Evolutionary conservation across 2,797 vertebrate species (phyloP).

Genomic region (Danionella dracula): DNA sequence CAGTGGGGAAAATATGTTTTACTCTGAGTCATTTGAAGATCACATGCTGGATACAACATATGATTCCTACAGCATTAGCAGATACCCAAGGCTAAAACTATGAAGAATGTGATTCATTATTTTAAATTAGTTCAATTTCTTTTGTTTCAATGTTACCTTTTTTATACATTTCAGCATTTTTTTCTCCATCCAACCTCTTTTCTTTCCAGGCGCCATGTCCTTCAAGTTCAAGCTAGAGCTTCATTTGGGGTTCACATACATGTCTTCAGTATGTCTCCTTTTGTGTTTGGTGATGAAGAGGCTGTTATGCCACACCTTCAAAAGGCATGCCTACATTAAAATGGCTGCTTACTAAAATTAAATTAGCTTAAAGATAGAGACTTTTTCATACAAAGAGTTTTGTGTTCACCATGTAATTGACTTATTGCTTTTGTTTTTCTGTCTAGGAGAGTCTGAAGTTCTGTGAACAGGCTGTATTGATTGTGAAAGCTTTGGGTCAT

Average conservation of each 20-base stretch:
- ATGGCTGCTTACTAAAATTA: not conserved
- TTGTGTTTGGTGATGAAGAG: slow-evolving; percentile 84
- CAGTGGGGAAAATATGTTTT: slow-evolving; percentile 1
- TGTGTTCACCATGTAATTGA: not conserved
- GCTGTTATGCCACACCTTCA: slow-evolving; percentile 72
- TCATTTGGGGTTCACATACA: slow-evolving; percentile 74
- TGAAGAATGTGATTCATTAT: too few relatives aligned
- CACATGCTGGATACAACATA: not conserved
- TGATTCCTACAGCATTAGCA: not conserved
- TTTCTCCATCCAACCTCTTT: too few relatives aligned
- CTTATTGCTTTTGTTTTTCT: not conserved
- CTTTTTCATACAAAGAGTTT: too few relatives aligned
- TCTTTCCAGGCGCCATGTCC: slow-evolving; percentile 73
- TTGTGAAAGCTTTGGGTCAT: slow-evolving; percentile 74
- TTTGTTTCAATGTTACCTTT: too few relatives aligned
- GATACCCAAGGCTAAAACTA: not conserved
- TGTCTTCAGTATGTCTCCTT: slow-evolving; percentile 75
- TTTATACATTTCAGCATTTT: not conserved
- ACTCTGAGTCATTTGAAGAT: slow-evolving; percentile 34
- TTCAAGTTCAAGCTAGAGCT: slow-evolving; percentile 67
- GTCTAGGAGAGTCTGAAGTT: slow-evolving; percentile 82
- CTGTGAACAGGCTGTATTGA: slow-evolving; percentile 66
- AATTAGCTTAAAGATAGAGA: too few relatives aligned
- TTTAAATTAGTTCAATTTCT: too few relatives aligned
- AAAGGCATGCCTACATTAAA: slow-evolving; percentile 65